Base-by-base conservation (phyloP, 1,140 invertebrate genomes). In the Drosophila auraria region DNA sequence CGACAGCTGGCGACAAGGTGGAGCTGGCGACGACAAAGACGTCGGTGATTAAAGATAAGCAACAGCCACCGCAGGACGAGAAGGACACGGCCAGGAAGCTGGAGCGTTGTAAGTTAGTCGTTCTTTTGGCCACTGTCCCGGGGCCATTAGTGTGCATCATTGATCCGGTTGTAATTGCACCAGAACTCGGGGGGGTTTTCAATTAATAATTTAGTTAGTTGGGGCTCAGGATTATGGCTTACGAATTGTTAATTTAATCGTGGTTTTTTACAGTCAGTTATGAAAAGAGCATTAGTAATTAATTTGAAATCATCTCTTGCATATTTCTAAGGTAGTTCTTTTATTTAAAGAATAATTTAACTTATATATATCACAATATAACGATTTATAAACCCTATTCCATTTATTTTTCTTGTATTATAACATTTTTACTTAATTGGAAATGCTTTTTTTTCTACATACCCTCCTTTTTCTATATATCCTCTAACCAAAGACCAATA, bases 1-100 rank as follows among this genome's bases (percentile, higher is more conserved):
- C 84, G 40, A 64, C 84, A 90, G 81, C 80, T 83, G 84, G 61
- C 83, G 84, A 89, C 74, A 89, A 81, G 78, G 60, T 66, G 78
- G 77, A 71, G 68, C 69, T 64, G 62, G 62, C 71, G 53, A 57
- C 62, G 62, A 63, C 80, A 60, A 81, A 72, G 77, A 77, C 57
- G 78, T 59, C 60, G 81, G 74, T 78, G 81, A 90, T 87, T 82
- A 80, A 78, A 68, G 80, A 80, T 92, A 86, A 78, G 65, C 56
- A 76, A 73, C 71, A 69, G 69, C 70, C 84, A 61, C 47, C 68
- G 62, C 70, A 65, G 49, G 76, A 57, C 53, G 76, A 74, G 76
- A 83, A 83, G 68, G 72, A 76, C 63, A 63, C 61, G 61, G 66
- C 49, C 56, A 86, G 74, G 58, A 80, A 54, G 53, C 68, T 74